Conservation (phyloP, 2,113 vertebrate species). For the Dendropsophus ebraccatus region DNA sequence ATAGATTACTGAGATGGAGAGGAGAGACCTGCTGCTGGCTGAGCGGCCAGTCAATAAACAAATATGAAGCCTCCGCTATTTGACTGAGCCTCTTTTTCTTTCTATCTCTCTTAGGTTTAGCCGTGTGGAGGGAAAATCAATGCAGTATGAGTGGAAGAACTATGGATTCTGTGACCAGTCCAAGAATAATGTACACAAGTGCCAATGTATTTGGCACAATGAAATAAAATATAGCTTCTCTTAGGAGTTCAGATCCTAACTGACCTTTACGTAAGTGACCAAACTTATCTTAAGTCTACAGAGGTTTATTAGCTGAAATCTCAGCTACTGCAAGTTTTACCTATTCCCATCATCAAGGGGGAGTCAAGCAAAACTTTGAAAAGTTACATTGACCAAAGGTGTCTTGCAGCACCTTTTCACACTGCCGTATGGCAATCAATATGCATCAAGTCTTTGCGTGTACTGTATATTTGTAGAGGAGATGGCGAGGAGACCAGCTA, state of each 20-base stretch:
- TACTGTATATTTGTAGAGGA: too few relatives aligned
- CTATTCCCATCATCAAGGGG: background rate
- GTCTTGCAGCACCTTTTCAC: background rate
- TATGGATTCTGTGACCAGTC: constrained; percentile 54
- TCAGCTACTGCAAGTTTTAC: background rate
- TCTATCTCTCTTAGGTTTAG: constrained; percentile 30
- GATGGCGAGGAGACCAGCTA: too few relatives aligned
- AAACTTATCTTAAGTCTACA: background rate
- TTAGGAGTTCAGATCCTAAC: background rate
- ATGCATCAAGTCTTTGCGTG: too few relatives aligned
- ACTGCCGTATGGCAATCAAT: background rate
- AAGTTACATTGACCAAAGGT: too few relatives aligned
- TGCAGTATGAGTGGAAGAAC: constrained; percentile 41
- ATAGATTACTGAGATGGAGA: constrained; percentile 57
- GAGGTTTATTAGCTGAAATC: background rate
- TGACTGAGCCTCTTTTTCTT: constrained; percentile 49
- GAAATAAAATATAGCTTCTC: background rate
- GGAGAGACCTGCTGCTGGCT: constrained; percentile 49
- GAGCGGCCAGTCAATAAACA: constrained; percentile 35
- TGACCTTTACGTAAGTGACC: constrained; percentile 5
- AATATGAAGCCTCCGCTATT: constrained; percentile 54
- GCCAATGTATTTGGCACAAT: constrained; percentile 46
- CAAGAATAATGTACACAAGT: constrained; percentile 62
- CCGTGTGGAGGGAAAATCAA: constrained; percentile 53
- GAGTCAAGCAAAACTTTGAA: background rate